phyloP scores from a whole-genome alignment of 1,140 invertebrate genomes.

The Ectropis grisescens region DNA sequence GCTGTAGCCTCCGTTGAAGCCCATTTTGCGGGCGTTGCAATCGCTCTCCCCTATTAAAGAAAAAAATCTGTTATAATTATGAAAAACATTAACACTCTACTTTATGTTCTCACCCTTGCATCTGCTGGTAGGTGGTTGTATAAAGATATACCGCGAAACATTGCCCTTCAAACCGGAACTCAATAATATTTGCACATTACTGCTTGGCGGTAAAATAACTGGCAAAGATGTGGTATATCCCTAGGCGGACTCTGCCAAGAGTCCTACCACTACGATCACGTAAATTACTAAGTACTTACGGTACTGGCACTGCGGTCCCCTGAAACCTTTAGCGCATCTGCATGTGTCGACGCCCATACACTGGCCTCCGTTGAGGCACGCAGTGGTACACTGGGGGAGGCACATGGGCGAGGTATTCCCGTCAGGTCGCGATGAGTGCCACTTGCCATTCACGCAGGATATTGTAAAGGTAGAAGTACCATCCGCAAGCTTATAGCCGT shows the following conservation, averaged over 20 bases:
- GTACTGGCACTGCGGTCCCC: constrained; percentile 83
- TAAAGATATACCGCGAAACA: no score
- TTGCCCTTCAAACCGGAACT: no score
- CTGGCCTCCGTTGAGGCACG: constrained; percentile 82
- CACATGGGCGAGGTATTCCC: constrained; percentile 76
- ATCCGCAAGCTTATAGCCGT: constrained; percentile 77
- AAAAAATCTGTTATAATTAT: no score
- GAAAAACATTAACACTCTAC: no score
- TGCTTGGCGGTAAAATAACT: no score
- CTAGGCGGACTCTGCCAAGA: no score
- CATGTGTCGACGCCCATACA: constrained; percentile 83
- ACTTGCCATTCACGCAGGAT: constrained; percentile 75
- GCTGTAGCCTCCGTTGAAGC: constrained; percentile 82
- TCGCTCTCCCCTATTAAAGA: constrained; percentile 65
- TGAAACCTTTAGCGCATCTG: constrained; percentile 79
- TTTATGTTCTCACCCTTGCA: no score
- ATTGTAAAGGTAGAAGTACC: constrained; percentile 74
- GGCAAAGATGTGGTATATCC: no score
- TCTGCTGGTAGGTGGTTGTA: no score
- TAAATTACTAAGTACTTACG: constrained; percentile 69
- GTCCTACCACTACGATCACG: no score
- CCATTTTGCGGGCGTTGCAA: constrained; percentile 74
- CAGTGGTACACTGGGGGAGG: constrained; percentile 77
- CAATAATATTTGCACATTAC: no score
- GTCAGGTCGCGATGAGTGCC: constrained; percentile 72